Percentiles rank a stretch among this genome's conserved stretches.
Evolutionary conservation across 1,140 invertebrate species (phyloP).

Genomic region (Hylaeus volcanicus): DNA sequence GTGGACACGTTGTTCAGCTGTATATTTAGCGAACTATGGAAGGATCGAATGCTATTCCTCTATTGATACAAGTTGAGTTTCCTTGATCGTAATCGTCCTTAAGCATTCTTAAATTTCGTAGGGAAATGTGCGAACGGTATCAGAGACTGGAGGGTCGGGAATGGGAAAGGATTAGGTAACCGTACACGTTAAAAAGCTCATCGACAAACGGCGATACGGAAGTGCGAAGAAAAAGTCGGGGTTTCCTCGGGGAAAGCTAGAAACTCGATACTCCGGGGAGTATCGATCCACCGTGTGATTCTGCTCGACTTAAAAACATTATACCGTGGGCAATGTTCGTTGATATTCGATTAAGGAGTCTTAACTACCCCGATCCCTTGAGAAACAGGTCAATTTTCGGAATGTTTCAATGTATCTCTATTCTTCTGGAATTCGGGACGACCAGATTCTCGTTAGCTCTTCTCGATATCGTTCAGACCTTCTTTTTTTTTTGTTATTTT

Average conservation of each 20-base stretch:
- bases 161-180: neutral
- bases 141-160: no score
- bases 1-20: no score
- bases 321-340: neutral
- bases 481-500: neutral
- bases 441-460: slow-evolving; percentile 7
- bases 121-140: no score
- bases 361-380: no score
- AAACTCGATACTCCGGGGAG: neutral
- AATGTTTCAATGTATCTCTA: no score
- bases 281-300: neutral
- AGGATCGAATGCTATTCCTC: no score
- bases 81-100: no score
- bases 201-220: neutral
- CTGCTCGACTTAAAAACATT: neutral
- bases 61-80: no score
- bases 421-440: neutral
- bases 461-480: neutral
- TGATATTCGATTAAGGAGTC: neutral
- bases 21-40: no score
- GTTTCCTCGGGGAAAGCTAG: neutral
- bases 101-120: no score
- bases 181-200: neutral
- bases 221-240: neutral
- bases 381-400: no score